Evolutionary conservation across 2,888 invertebrate genomes (phyloP), one percentile per base, ranked within the genome.

Genomic region (Apocheima hispidaria): DNA sequence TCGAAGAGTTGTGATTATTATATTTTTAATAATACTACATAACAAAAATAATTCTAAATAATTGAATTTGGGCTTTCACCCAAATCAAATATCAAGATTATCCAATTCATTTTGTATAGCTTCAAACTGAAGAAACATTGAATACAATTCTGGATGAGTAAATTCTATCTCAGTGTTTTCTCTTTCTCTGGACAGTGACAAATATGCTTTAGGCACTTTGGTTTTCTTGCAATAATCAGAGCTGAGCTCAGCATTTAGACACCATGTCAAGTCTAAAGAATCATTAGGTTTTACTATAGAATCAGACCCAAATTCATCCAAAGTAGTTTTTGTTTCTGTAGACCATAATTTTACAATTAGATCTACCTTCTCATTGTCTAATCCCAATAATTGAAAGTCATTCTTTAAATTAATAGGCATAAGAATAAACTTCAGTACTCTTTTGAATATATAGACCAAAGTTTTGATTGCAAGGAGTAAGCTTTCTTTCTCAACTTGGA

Each of bases 91-190:
- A 55, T 83, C 77, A 54, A 89, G 63, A 74, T 79, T 87, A 78
- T 92, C 92, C 61, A 92, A 74, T 75, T 92, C 91, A 83, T 83
- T 88, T 74, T 92, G 92, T 57, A 92, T 82, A 1, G 84, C 80
- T 74, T 92, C 92, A 77, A 91, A 82, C 71, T 92, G 90, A 12
- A 91, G 72, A 74, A 86, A 92, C 60, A 90, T 74, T 40, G 87
- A 83, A 74, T 92, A 83, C 6, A 92, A 73, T 68, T 92, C 91
- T 16, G 85, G 67, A 74, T 89, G 91, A n/a, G 86, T 85, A 16
- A 90, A 63, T 81, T 92, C 92, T 51, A 91, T 75, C 71, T 90
- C 87, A 49, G 77, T 76, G 60, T 81, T 75, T 61, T 73, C 68
- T 28, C 73, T 74, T 51, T 78, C 72, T 49, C 69, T 68, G 41